Percentiles rank a stretch among this genome's conserved stretches.
Evolutionary conservation across 2,113 vertebrate genomes (phyloP).

Genomic region (Athene noctua): DNA sequence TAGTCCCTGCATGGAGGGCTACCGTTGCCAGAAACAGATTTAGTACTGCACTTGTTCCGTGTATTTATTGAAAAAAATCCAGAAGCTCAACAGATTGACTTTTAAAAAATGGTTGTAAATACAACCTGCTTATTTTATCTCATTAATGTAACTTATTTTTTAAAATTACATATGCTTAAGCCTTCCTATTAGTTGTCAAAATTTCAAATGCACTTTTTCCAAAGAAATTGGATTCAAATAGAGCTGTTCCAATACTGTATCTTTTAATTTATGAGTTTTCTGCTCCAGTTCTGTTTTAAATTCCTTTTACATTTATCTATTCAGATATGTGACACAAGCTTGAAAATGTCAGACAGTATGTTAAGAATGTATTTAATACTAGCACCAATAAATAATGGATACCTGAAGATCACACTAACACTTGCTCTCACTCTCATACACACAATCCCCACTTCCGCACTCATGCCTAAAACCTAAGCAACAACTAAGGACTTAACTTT

Average conservation of each 20-base stretch:
- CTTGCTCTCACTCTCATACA: background rate
- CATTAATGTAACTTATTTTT: background rate
- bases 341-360: background rate
- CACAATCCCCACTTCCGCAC: too few relatives aligned
- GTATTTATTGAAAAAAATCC: background rate
- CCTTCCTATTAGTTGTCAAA: background rate
- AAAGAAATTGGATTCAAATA: background rate
- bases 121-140: background rate
- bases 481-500: background rate
- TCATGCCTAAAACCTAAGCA: background rate
- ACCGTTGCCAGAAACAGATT: background rate
- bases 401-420: background rate
- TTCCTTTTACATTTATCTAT: background rate
- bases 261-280: background rate
- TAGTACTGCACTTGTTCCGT: fast-evolving
- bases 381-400: background rate
- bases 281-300: background rate
- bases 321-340: background rate
- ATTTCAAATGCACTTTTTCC: background rate
- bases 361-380: background rate
- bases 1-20: background rate
- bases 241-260: background rate
- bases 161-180: background rate
- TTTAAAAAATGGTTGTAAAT: background rate
- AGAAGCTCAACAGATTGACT: background rate